Evolutionary conservation across 2,797 vertebrate genomes (phyloP).

Genomic region (Tolypeutes matacus): DNA sequence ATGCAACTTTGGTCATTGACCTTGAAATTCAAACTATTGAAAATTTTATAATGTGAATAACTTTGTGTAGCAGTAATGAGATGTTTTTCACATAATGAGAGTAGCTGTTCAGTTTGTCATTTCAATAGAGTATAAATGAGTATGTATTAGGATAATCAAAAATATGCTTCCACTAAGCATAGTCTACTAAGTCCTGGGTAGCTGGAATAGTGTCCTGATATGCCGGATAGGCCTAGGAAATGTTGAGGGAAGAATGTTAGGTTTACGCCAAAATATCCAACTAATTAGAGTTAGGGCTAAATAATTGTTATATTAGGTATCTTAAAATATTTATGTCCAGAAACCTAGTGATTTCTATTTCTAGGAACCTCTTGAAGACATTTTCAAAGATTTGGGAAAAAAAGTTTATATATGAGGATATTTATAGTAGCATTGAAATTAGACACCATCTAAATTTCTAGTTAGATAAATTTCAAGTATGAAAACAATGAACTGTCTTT

Average conservation of each 20-base stretch:
- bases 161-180: too few species aligned
- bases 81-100: background rate
- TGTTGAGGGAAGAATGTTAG: too few species aligned
- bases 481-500: background rate
- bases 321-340: background rate
- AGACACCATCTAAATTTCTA: background rate
- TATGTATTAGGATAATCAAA: background rate
- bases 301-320: background rate
- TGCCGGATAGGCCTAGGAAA: too few species aligned
- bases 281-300: background rate
- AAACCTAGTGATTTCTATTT: background rate
- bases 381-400: background rate
- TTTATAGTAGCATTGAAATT: background rate
- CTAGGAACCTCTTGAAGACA: background rate
- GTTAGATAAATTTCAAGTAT: background rate
- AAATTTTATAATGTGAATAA: constrained; percentile 9
- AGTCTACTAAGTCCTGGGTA: too few species aligned
- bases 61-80: background rate
- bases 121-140: background rate
- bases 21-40: constrained; percentile 42
- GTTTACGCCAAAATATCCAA: too few species aligned
- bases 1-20: background rate
- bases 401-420: background rate
- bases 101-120: background rate
- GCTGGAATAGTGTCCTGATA: too few species aligned